Evolutionary conservation across 2,888 invertebrate species (phyloP).

Genomic region (Nomada hirtipes): DNA sequence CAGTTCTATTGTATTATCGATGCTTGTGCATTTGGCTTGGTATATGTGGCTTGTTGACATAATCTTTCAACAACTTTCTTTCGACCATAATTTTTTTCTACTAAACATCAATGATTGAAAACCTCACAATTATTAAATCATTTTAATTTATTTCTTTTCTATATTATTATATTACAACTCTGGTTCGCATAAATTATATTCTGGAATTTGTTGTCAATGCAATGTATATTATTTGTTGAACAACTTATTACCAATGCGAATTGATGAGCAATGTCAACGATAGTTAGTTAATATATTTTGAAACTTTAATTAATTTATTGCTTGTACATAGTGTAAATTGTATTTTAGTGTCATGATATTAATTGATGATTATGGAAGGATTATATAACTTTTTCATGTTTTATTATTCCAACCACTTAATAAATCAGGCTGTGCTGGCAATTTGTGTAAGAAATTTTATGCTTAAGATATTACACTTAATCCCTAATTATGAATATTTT

Average conservation of each 20-base stretch:
- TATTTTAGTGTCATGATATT: constrained; percentile 74
- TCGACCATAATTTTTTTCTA: background rate
- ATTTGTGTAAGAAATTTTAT: constrained; percentile 36
- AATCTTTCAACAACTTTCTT: background rate
- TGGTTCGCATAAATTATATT: constrained; percentile 13
- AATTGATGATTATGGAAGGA: constrained; percentile 61
- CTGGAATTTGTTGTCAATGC: constrained; percentile 27
- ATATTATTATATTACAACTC: background rate
- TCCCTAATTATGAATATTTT: constrained; percentile 12
- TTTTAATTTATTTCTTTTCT: background rate
- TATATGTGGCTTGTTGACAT: constrained; percentile 14
- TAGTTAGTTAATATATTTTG: constrained; percentile 61
- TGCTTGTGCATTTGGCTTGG: constrained; percentile 38
- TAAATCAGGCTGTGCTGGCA: constrained; percentile 58
- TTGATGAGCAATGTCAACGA: constrained; percentile 16
- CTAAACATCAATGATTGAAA: background rate
- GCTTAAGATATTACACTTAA: constrained; percentile 5
- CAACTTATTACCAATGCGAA: constrained; percentile 23
- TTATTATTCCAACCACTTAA: constrained; percentile 59
- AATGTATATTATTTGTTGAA: constrained; percentile 24
- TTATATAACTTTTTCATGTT: constrained; percentile 52
- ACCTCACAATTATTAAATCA: constrained; percentile 6
- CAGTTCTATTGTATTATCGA: constrained; percentile 7
- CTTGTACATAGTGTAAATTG: constrained; percentile 81
- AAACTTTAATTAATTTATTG: constrained; percentile 73